A percentile compares a stretch with the other conserved stretches of the same genome.
phyloP scores from a whole-genome alignment of 2,888 invertebrate genomes.

The Drosophila ezoana region DNA sequence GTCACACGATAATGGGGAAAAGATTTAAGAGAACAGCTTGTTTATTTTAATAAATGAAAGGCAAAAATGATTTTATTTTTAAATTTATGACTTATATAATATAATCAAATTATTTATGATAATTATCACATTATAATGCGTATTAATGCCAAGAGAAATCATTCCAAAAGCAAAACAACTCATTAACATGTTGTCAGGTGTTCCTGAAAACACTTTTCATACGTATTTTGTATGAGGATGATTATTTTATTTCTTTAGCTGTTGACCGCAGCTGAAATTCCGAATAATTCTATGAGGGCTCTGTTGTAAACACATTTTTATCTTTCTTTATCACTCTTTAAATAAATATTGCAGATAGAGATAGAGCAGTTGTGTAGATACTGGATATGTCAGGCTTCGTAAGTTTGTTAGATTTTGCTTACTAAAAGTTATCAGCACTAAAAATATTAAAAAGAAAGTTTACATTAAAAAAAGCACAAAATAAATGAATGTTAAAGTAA shows the following conservation, averaged over 20 bases:
- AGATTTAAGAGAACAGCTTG: background rate
- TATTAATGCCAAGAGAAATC: conserved; percentile 1
- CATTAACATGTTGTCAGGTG: background rate
- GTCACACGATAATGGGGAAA: conserved; percentile 9
- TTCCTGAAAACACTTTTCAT: background rate
- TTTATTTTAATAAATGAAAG: background rate
- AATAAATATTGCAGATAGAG: too few species aligned
- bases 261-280: too few species aligned
- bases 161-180: conserved; percentile 11
- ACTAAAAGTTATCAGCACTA: too few species aligned
- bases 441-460: too few species aligned
- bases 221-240: background rate
- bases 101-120: conserved; percentile 11
- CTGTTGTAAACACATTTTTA: too few species aligned
- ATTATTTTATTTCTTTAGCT: background rate
- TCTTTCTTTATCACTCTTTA: too few species aligned
- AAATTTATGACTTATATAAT: background rate
- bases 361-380: too few species aligned
- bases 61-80: background rate
- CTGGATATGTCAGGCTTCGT: too few species aligned
- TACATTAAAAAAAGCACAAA: too few species aligned
- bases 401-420: too few species aligned
- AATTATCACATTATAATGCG: conserved; percentile 20
- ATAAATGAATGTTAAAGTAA: too few species aligned
- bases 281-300: too few species aligned